These are phyloP conservation scores for Reticulitermes speratus DNA, from an alignment of 1,140 invertebrate species.

Conservation along the genomic window DNA sequence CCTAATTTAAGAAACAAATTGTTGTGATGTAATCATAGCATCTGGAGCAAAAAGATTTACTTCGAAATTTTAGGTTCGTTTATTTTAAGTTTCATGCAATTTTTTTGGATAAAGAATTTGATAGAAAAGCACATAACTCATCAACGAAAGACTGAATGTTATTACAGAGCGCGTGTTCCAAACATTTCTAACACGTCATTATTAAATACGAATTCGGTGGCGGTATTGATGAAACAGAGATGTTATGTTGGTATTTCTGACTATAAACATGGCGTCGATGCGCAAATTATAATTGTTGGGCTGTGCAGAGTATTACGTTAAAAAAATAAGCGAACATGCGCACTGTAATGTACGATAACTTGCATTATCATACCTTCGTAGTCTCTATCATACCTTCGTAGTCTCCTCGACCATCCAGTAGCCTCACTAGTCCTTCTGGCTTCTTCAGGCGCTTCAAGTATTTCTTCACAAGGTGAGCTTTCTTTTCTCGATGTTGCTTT, in stretches of 20 bases:
- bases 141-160: no score
- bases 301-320: neutral
- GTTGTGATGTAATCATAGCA: no score
- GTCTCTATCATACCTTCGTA: constrained; percentile 64
- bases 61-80: no score
- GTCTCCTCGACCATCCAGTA: constrained; percentile 63
- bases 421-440: constrained; percentile 67
- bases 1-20: no score
- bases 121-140: no score
- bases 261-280: neutral
- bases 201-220: no score
- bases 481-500: constrained; percentile 42
- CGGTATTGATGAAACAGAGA: no score
- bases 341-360: neutral
- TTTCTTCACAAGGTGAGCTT: constrained; percentile 51
- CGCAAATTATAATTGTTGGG: neutral
- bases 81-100: no score
- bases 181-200: no score
- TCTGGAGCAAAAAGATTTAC: no score
- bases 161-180: no score
- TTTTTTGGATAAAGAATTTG: no score
- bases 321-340: neutral
- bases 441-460: constrained; percentile 56
- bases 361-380: constrained; percentile 61
- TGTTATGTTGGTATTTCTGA: neutral